Evolutionary conservation across 2,113 vertebrate species (phyloP).

Genomic region (Tachysurus vachellii): DNA sequence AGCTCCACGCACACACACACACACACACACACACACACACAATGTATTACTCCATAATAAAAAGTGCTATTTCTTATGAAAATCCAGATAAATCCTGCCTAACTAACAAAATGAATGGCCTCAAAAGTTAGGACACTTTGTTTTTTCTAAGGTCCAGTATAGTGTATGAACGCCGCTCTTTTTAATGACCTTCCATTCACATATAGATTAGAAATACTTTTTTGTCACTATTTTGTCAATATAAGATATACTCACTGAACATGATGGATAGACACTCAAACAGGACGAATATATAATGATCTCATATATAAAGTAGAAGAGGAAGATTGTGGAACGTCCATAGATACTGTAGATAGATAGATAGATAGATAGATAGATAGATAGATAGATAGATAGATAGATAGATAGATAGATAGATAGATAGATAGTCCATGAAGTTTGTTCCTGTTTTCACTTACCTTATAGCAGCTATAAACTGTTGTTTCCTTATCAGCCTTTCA

Average conservation of each 20-base stretch:
- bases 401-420: too few species aligned
- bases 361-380: too few species aligned
- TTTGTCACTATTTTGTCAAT: too few species aligned
- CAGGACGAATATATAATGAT: neutral
- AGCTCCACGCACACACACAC: neutral
- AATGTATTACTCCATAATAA: neutral
- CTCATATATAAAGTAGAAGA: neutral
- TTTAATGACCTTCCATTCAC: neutral
- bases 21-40: slow-evolving; percentile 8
- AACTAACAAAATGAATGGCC: neutral
- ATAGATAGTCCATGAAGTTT: neutral
- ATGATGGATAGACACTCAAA: neutral
- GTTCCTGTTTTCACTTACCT: neutral
- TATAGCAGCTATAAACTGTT: neutral
- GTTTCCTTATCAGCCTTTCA: neutral
- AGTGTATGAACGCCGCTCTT: neutral
- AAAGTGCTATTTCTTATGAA: neutral
- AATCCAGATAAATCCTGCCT: neutral
- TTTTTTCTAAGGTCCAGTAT: neutral
- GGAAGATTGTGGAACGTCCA: too few species aligned
- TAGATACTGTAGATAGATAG: too few species aligned
- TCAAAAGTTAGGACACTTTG: neutral
- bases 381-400: too few species aligned
- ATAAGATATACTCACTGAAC: neutral
- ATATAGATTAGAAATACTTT: too few species aligned